Conservation (phyloP, 2,888 invertebrate genomes). For the Ormyrus nitidulus region DNA sequence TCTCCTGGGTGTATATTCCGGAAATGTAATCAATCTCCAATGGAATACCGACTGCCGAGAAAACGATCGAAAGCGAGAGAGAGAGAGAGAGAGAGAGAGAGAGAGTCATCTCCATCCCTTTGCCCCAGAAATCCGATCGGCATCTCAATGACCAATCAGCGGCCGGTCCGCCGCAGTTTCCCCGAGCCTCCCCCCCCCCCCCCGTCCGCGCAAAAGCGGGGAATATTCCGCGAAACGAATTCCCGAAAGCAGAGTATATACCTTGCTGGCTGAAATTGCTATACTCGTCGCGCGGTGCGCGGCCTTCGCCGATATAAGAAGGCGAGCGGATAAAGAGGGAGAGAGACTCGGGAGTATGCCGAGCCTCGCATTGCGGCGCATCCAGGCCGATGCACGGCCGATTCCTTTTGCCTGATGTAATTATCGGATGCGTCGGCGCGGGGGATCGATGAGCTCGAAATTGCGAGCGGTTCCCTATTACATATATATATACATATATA, state of each 20-base stretch:
- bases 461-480: too few species aligned
- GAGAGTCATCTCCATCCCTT: background rate
- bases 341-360: too few species aligned
- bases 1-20: background rate
- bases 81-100: too few species aligned
- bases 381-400: background rate
- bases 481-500: too few species aligned
- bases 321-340: too few species aligned
- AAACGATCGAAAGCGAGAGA: background rate
- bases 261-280: too few species aligned
- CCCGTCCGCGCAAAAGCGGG: background rate
- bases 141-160: constrained; percentile 23
- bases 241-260: too few species aligned
- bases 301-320: too few species aligned
- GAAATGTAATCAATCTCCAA: constrained; percentile 21
- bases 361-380: too few species aligned
- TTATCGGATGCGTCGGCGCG: constrained; percentile 2
- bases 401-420: constrained; percentile 8
- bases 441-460: too few species aligned
- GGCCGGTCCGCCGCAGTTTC: background rate
- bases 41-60: background rate
- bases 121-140: constrained; percentile 16
- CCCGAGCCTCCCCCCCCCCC: background rate
- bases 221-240: too few species aligned
- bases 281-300: too few species aligned